phyloP scores from a whole-genome alignment of 2,797 vertebrate species.

The Anguilla obscura region DNA sequence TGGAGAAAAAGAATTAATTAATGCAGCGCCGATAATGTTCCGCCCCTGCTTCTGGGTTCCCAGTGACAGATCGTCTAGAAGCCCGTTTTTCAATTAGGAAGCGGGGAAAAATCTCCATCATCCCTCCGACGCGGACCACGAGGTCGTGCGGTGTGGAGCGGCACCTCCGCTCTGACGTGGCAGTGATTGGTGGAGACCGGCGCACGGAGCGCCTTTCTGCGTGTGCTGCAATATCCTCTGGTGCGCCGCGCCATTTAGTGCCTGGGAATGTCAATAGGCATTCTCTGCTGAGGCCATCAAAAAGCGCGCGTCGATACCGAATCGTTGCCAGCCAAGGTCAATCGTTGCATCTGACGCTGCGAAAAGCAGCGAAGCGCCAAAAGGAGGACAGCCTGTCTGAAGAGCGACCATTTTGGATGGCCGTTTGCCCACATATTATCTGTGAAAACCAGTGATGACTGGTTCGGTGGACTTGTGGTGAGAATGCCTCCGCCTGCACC shows the following conservation, averaged over 20 bases:
- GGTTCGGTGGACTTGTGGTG: not conserved
- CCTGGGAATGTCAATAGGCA: not conserved
- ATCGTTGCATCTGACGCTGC: not conserved
- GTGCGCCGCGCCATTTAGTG: not conserved
- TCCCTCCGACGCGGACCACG: slow-evolving; percentile 17
- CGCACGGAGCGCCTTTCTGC: not conserved
- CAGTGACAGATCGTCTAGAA: slow-evolving; percentile 29
- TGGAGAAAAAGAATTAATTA: slow-evolving; percentile 21
- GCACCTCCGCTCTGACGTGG: not conserved
- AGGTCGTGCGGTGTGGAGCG: slow-evolving; percentile 4
- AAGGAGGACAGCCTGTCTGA: not conserved
- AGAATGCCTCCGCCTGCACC: not conserved
- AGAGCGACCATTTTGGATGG: not conserved
- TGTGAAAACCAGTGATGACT: not conserved
- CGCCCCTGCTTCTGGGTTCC: not conserved
- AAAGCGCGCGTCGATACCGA: not conserved
- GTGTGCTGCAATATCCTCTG: not conserved
- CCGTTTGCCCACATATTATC: not conserved
- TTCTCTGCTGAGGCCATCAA: slow-evolving; percentile 1
- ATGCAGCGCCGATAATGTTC: not conserved
- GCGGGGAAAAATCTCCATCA: not conserved
- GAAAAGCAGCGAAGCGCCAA: not conserved
- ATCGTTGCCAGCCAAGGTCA: not conserved
- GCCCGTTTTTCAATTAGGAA: slow-evolving; percentile 22
- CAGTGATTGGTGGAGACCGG: slow-evolving; percentile 7